Base-by-base conservation (phyloP, 2,888 invertebrate species). In the Unio pictorum region DNA sequence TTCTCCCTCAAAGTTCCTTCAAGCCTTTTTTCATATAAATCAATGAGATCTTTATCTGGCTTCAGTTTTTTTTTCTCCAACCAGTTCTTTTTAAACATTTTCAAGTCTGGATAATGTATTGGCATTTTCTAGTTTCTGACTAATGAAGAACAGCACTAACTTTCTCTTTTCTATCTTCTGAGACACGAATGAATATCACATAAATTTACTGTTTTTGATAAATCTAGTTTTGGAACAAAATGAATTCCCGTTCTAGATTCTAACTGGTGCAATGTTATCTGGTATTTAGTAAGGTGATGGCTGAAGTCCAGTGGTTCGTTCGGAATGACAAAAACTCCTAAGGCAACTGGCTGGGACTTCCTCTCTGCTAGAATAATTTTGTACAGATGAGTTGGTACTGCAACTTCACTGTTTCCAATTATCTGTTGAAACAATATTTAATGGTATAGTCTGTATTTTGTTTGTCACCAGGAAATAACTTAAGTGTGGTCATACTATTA, bases 341-440 rank as follows among this genome's bases (percentile, higher is more conserved):
- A 62, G 30, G 78, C 75, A 18, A 64, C 45, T 34, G 74, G 71
- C 11, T 69, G 67, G 4, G 61, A 23, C 15, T 74, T 70, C 26
- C 80, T 74, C 66, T 86, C 87, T n/a, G 84, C 85, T 1, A 89
- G 74, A 18, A 89, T 80, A 6, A 89, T 80, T 76, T 89, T 89
- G 73, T 81, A 89, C 18, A 89, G 73, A 77, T 89, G 89, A 15
- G 89, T 88, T 23, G 89, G 89, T 7, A 89, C 89, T 26, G 88
- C 84, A 23, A 89, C 88, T 57, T 87, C 76, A 64, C 81, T 85
- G 55, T 86, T 69, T 55, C 89, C 89, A 67, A 89, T 83, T 6
- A 89, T 84, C 88, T 86, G 70, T 56, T 63, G 73, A 61, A 20
- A 58, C n/a, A 63, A 61, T 23, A 20, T 26, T 64, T 28, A 26